Conservation (phyloP, 2,888 invertebrate species). For the Electrophaes corylata region DNA sequence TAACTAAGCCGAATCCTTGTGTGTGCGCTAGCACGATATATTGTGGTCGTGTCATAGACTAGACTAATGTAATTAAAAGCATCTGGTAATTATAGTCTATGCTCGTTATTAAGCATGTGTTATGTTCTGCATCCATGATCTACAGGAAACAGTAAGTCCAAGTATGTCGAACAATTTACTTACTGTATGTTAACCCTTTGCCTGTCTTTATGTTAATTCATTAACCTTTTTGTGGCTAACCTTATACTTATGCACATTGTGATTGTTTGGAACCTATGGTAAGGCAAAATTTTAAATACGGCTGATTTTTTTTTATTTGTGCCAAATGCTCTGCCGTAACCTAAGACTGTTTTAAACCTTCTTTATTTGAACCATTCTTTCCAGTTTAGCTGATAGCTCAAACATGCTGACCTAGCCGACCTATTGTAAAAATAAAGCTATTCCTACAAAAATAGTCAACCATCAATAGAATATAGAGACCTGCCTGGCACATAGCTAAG, state of each 20-base stretch:
- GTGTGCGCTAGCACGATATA: conserved; percentile 65
- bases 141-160: conserved; percentile 92
- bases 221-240: conserved; percentile 82
- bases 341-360: conserved; percentile 50
- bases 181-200: conserved; percentile 63
- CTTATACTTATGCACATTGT: conserved; percentile 64
- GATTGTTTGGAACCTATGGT: conserved; percentile 59
- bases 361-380: conserved; percentile 24
- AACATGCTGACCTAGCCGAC: conserved; percentile 23
- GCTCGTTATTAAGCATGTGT: conserved; percentile 81
- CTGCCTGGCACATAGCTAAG: conserved; percentile 41
- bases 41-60: conserved; percentile 47
- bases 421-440: conserved; percentile 29
- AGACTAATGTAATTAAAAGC: conserved; percentile 47
- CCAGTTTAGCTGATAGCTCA: conserved; percentile 36
- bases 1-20: conserved; percentile 61
- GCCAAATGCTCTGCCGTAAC: conserved; percentile 46
- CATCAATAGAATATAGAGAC: conserved; percentile 42
- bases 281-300: conserved; percentile 46
- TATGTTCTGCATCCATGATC: conserved; percentile 84
- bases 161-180: conserved; percentile 73
- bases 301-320: conserved; percentile 50
- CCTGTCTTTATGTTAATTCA: conserved; percentile 69
- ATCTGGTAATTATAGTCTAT: conserved; percentile 64
- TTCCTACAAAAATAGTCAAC: conserved; percentile 27